Conservation (phyloP, 2,888 invertebrate genomes). For the Neria commutata region DNA sequence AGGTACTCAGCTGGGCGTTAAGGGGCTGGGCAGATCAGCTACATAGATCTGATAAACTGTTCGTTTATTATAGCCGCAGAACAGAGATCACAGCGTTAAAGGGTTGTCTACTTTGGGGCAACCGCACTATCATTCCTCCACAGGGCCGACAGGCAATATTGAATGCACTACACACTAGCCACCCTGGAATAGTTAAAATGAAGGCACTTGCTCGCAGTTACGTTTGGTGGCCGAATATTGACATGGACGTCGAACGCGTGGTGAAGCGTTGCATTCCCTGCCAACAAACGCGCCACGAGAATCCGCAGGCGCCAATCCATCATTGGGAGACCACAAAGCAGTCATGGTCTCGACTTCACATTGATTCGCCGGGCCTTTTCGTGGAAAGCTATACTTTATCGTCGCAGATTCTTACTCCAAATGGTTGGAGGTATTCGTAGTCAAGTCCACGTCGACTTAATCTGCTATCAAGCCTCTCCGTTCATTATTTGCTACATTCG, state of each 20-base stretch:
- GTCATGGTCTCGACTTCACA: not conserved
- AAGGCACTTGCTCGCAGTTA: not conserved
- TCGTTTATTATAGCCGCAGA: no score
- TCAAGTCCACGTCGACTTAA: conserved; percentile 18
- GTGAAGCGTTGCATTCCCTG: not conserved
- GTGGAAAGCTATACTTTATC: conserved; percentile 4
- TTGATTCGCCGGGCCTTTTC: conserved; percentile 13
- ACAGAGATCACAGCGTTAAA: conserved; percentile 12
- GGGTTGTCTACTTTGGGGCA: conserved; percentile 19
- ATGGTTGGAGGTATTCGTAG: conserved; percentile 18
- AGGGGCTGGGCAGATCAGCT: no score
- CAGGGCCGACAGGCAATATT: not conserved
- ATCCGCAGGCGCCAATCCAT: not conserved
- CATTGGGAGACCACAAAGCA: not conserved
- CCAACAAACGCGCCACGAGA: not conserved
- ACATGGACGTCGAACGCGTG: not conserved
- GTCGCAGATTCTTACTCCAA: conserved; percentile 17
- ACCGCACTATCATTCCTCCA: conserved; percentile 12
- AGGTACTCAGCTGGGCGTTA: no score
- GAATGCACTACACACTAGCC: not conserved
- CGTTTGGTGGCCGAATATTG: not conserved
- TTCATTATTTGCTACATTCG: conserved; percentile 12
- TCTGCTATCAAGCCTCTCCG: conserved; percentile 15
- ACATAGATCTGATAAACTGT: no score
- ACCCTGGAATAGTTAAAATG: not conserved